Base-by-base conservation (phyloP, 2,888 invertebrate species). In the Actias luna region DNA sequence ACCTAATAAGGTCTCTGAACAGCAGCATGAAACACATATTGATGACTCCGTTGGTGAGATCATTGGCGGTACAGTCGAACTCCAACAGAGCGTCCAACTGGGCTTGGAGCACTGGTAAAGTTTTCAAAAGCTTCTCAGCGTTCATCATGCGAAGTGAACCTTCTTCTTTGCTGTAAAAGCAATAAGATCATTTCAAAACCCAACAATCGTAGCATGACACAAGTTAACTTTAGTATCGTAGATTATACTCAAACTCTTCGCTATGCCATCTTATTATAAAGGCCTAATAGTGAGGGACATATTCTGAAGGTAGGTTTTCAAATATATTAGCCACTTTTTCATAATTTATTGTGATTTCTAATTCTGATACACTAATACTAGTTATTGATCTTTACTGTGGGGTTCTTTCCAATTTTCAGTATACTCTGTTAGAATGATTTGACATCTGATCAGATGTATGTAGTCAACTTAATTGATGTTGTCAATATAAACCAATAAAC, bases 11-110 rank as follows among this genome's bases (percentile, higher is more conserved):
- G 94, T 99, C 99, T 88, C 99, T 96, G 93, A 99, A 99, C 67
- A 99, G 95, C 73, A 99, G 94, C 97, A 99, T 99, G 90, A 99
- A 99, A 84, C 98, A 98, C 95, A 99, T 98, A 86, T 99, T 99
- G 89, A 99, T 99, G 78, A 99, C 99, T 67, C 99, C 98, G 88
- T 99, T 99, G 79, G 97, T 98, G 85, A 99, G 95, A 87, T 99
- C 99, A 87, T 98, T 98, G 74, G 98, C 96, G 36, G 98, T 96
- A 87, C 98, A 98, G 93, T 99, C 99, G 93, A 99, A 99, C 93
- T 99, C 99, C 73, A 99, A 93, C 69, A 99, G 94, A 10, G 97
- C 96, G 91, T 99, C 99, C 82, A 99, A 93, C 92, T 99, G 99
- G 65, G 96, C 96, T 89, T 99, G 99, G 71, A 99, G 94, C 64